A percentile compares a stretch with the other conserved stretches of the same genome.
These are phyloP conservation scores for Benitochromis conjunctus DNA, from an alignment of 2,113 vertebrate species.

Conservation along the genomic window DNA sequence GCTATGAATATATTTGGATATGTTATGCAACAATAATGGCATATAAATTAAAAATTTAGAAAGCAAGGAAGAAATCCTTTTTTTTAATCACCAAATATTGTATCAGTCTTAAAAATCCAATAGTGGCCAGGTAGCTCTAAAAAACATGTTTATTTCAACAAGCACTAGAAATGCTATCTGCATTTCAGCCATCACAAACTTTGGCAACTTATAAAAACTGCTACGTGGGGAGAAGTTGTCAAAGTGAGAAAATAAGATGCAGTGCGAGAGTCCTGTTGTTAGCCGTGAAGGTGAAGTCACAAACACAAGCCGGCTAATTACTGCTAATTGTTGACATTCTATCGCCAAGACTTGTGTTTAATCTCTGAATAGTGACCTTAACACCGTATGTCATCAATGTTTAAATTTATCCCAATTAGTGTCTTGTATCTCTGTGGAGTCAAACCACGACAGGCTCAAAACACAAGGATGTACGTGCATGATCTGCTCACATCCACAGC, in stretches of 20 bases:
- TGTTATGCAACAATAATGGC: too few species aligned
- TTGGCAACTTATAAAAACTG: not conserved
- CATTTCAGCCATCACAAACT: not conserved
- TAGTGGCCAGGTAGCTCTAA: not conserved
- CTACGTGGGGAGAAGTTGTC: not conserved
- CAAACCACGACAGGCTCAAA: not conserved
- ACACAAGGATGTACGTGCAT: not conserved
- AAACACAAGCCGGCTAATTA: not conserved
- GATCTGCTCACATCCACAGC: not conserved
- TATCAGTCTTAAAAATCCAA: not conserved
- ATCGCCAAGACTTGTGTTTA: not conserved
- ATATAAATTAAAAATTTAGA: too few species aligned
- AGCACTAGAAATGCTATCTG: not conserved
- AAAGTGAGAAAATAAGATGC: not conserved
- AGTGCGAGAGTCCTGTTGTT: not conserved
- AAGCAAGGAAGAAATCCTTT: too few species aligned
- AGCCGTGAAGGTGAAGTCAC: not conserved
- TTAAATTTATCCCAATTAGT: constrained; percentile 14
- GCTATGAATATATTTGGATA: too few species aligned
- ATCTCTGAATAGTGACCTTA: constrained; percentile 11
- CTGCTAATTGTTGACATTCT: constrained; percentile 7
- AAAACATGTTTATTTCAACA: not conserved
- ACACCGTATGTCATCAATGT: not conserved
- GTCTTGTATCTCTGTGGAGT: not conserved
- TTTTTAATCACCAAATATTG: not conserved